Conservation (phyloP, 1,140 invertebrate genomes). For the Elysia chlorotica region DNA sequence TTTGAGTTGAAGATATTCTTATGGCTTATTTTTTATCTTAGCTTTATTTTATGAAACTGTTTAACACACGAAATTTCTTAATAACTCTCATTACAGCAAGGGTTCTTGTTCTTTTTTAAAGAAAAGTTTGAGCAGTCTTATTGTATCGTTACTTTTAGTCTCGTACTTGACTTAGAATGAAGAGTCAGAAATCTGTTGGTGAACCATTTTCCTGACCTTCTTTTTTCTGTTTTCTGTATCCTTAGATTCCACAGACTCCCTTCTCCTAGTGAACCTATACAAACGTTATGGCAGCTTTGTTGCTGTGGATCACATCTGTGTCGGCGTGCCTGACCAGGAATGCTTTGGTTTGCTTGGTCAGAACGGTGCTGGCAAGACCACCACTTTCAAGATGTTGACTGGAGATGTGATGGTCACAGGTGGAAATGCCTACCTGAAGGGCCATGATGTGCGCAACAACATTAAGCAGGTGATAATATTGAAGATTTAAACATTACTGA, state of each 20-base stretch:
- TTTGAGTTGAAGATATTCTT: too few relatives aligned
- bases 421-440: conserved; percentile 56
- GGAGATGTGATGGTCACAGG: conserved; percentile 65
- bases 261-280: conserved; percentile 54
- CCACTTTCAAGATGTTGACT: conserved; percentile 81
- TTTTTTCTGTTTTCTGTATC: too few relatives aligned
- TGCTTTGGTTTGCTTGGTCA: conserved; percentile 90
- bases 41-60: too few relatives aligned
- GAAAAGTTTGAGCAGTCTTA: too few relatives aligned
- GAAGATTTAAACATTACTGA: background rate
- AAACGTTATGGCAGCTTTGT: conserved; percentile 66
- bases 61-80: too few relatives aligned
- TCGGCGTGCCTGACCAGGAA: conserved; percentile 66
- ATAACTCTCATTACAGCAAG: too few relatives aligned
- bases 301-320: conserved; percentile 68
- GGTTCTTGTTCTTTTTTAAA: too few relatives aligned
- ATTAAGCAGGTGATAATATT: conserved; percentile 65
- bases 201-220: too few relatives aligned
- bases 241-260: conserved; percentile 25
- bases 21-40: too few relatives aligned
- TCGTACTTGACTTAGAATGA: too few relatives aligned
- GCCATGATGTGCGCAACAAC: conserved; percentile 53
- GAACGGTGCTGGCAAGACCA: conserved; percentile 88
- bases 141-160: too few relatives aligned
- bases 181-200: too few relatives aligned